Conservation (phyloP, 1,140 invertebrate genomes). For the Brachystomella parvula region DNA sequence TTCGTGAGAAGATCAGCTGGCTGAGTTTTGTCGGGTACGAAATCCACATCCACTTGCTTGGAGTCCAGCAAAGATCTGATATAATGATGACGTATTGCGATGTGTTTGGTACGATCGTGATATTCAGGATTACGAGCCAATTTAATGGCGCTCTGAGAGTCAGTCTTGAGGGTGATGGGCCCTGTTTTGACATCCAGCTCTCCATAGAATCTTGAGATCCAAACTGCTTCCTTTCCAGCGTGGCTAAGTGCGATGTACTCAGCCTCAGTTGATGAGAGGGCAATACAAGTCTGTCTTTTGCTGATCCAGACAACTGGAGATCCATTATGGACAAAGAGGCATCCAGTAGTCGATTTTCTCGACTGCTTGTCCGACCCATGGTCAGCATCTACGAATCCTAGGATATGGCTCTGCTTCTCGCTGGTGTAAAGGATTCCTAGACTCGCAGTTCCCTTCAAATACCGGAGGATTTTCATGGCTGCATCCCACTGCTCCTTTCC, state of each 20-base stretch:
- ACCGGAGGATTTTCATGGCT: conserved; percentile 19
- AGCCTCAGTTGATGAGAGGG: background rate
- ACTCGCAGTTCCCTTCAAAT: conserved; percentile 14
- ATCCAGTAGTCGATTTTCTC: conserved; percentile 31
- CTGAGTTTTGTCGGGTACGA: conserved; percentile 18
- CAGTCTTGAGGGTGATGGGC: conserved; percentile 6
- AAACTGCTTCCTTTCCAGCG: conserved; percentile 12
- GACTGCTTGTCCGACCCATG: background rate
- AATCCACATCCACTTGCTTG: conserved; percentile 9
- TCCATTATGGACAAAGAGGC: conserved; percentile 34
- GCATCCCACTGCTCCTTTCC: conserved; percentile 9
- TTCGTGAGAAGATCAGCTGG: conserved; percentile 33
- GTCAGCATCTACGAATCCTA: conserved; percentile 17
- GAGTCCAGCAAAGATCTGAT: conserved; percentile 12
- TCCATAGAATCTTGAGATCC: background rate
- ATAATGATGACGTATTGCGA: conserved; percentile 42
- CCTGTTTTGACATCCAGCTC: background rate
- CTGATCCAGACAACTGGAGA: conserved; percentile 38
- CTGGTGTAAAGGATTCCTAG: conserved; percentile 15
- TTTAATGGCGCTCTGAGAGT: conserved; percentile 41
- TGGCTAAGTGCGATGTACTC: conserved; percentile 5
- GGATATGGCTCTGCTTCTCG: background rate
- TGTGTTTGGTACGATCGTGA: conserved; percentile 42
- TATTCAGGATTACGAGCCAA: conserved; percentile 40
- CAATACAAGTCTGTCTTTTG: conserved; percentile 30